A percentile compares a stretch with the other conserved stretches of the same genome.
These are phyloP conservation scores for Hystrix brachyura DNA, from an alignment of 2,113 vertebrate species.

Conservation along the genomic window DNA sequence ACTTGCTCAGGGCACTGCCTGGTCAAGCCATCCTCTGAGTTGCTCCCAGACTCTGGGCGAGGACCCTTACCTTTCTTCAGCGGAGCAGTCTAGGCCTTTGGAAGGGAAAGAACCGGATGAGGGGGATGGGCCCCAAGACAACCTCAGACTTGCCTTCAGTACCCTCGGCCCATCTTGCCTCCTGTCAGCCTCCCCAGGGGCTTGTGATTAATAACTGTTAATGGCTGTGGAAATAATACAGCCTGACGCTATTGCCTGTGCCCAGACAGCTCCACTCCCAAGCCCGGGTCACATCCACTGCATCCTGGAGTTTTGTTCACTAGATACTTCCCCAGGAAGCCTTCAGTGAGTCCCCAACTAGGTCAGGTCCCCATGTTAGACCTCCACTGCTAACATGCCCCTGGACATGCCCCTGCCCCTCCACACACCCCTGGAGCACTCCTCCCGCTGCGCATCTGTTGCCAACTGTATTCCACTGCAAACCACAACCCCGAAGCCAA, in stretches of 20 bases:
- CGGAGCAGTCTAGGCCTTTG: not conserved
- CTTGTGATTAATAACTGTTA: too few species aligned
- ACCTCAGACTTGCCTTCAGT: not conserved
- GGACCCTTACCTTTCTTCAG: not conserved
- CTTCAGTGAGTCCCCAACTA: not conserved
- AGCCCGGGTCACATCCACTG: not conserved
- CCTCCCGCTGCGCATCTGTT: not conserved
- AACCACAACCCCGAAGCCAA: slow-evolving; percentile 8
- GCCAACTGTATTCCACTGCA: not conserved
- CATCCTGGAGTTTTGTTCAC: not conserved
- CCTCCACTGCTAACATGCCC: not conserved
- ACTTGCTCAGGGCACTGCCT: not conserved
- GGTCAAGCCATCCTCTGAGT: not conserved
- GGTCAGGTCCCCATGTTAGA: not conserved
- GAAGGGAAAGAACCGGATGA: not conserved
- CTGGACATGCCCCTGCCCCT: not conserved
- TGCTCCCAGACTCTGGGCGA: not conserved
- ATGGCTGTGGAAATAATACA: not conserved
- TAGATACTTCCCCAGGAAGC: not conserved
- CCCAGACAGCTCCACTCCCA: not conserved
- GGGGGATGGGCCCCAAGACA: too few species aligned
- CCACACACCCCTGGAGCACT: not conserved
- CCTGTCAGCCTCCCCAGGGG: not conserved
- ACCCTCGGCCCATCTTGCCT: not conserved
- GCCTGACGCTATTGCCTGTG: not conserved